Base-by-base conservation (phyloP, 2,888 invertebrate genomes). In the Cylloceria caligata region DNA sequence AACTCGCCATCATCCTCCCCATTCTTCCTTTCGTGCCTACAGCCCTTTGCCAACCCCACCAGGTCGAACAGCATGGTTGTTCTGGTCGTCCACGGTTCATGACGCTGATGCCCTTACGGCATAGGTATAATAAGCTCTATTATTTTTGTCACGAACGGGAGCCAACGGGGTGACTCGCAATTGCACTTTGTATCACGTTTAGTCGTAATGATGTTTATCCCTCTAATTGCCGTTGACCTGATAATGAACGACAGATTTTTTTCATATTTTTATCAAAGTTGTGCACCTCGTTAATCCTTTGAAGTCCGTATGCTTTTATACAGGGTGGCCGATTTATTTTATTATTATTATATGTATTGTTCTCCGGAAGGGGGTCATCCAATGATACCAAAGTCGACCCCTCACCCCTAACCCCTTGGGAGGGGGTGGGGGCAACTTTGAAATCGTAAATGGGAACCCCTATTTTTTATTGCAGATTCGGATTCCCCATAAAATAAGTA, bases 101-200 rank as follows among this genome's bases (percentile, higher is more conserved):
- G 67, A 49, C 65, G 67, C n/a, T 45, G 60, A 45, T 36, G 24
- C 16, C 81, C 87, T 81, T 39, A 39, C 81, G 69, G 45, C 55
- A 6, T 34, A 86, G 84, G 87, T 90, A n/a, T n/a, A 90, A 90
- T 89, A 89, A 90, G 89, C 87, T 86, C 83, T 85, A 88, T 90
- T 88, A 89, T 89, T 90, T 89, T 90, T 87, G 88, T 86, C 89
- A 86, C 86, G 80, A 65, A 69, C 36, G 19, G 60, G 36, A 68
- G 75, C 52, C 55, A 45, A 49, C 27, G 16, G 73, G 64, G 16
- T 13, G 80, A 84, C 60, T 21, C 68, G 34, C 67, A 34, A 67
- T 36, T 71, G 16, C 42, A 71, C 60, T 64, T 52, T 30, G 57
- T 11, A 39, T 16, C 65, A 72, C 65, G 57, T 72, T 47, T 72